A percentile compares a stretch with the other conserved stretches of the same genome.
These are phyloP conservation scores for Nibea albiflora DNA, from an alignment of 2,113 vertebrate genomes.

Conservation along the genomic window DNA sequence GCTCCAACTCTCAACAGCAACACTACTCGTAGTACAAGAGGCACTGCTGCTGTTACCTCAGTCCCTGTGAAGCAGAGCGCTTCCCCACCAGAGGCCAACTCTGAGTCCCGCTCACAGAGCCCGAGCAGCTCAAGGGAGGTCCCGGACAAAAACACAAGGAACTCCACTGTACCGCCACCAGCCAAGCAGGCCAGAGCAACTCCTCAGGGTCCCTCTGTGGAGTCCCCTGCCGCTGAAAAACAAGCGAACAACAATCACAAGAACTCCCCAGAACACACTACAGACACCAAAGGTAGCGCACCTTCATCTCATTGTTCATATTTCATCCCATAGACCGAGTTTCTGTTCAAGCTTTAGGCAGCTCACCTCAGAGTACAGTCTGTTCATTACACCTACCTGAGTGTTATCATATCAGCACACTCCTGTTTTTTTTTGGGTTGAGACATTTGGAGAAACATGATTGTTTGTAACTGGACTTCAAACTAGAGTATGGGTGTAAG, in stretches of 20 bases:
- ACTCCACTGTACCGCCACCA: background rate
- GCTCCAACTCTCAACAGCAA: conserved; percentile 4
- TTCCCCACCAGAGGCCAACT: background rate
- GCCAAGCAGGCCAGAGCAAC: conserved; percentile 15
- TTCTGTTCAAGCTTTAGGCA: background rate
- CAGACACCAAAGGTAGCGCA: conserved; percentile 77
- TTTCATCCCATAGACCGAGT: background rate
- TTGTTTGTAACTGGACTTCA: background rate
- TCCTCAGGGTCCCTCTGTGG: background rate
- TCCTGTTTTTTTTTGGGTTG: background rate
- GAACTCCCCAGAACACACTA: conserved; percentile 40
- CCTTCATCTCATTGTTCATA: too few species aligned
- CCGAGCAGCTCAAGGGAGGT: conserved; percentile 9
- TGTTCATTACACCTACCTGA: too few species aligned
- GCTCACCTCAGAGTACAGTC: background rate
- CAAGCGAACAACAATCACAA: conserved; percentile 21
- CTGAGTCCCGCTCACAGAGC: background rate
- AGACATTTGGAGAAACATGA: background rate
- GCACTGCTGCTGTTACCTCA: conserved; percentile 13
- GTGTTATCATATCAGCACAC: too few species aligned
- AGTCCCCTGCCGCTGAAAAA: background rate
- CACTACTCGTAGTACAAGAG: background rate
- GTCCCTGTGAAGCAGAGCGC: conserved; percentile 26
- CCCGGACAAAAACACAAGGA: conserved; percentile 10
- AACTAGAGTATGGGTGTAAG: background rate